Evolutionary conservation across 2,888 invertebrate genomes (phyloP), one percentile per base, ranked within the genome.

Genomic region (Lysandra bellargus): DNA sequence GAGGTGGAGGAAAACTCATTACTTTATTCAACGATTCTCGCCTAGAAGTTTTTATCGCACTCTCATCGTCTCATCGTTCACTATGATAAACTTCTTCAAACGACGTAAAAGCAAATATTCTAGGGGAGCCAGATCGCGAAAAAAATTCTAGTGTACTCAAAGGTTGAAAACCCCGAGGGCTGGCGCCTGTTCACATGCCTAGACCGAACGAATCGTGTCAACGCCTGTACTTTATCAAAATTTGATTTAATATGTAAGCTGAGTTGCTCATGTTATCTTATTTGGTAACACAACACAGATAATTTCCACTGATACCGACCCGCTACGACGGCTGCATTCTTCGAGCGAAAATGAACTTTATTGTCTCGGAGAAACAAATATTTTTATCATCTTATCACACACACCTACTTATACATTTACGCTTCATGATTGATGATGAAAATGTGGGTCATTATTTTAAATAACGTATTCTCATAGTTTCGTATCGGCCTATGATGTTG

Each of bases 231-330:
- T 23, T 91, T 91, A 92, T 92, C 91, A 89, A 82, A 83, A 88
- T 91, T 89, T 90, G 90, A 91, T 92, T 91, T 89, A 85, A 86
- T 91, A 90, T 90, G 89, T 23, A 23, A 89, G 89, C 88, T 91
- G 88, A 88, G 85, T 84, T 85, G 83, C 84, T 81, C 83, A 82
- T 83, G 85, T 90, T 94, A 94, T 94, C 94, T 90, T 90, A 87
- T 91, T 91, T 92, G 89, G 84, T 88, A 85, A 88, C 87, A 87
- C 85, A 84, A 87, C 86, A 83, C 84, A 88, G 92, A 93, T 93
- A 93, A 91, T 88, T 91, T 89, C 87, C 82, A 83, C 84, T 86
- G 88, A 90, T 90, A 88, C 88, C 88, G 90, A 88, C 87, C 87
- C 86, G 86, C 84, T 83, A 81, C 85, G 79, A 77, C 69, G 79